These are phyloP conservation scores for Battus philenor DNA, from an alignment of 1,140 invertebrate species.

Conservation along the genomic window DNA sequence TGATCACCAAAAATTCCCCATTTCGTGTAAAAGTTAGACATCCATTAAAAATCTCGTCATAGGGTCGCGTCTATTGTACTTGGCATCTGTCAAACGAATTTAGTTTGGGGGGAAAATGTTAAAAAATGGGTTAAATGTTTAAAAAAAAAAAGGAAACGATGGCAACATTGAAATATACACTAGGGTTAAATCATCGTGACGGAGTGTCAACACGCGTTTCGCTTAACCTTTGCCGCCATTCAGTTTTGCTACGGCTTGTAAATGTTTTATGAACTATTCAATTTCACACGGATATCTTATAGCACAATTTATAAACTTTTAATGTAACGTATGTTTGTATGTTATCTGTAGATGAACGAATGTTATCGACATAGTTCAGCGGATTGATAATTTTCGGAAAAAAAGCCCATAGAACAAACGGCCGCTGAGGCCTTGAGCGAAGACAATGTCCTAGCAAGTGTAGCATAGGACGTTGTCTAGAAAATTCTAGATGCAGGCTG, in stretches of 20 bases:
- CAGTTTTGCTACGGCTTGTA: constrained; percentile 14
- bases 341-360: too few species aligned
- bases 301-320: too few species aligned
- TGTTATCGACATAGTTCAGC: too few species aligned
- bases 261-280: too few species aligned
- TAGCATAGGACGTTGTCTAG: too few species aligned
- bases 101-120: constrained; percentile 57
- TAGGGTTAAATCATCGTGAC: constrained; percentile 45
- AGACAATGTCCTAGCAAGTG: too few species aligned
- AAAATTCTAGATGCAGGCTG: too few species aligned
- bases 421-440: too few species aligned
- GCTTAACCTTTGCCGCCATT: constrained; percentile 37
- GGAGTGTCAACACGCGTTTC: constrained; percentile 46
- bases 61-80: constrained; percentile 44
- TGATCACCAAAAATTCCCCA: constrained; percentile 37
- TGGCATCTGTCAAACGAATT: constrained; percentile 57
- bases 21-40: constrained; percentile 52
- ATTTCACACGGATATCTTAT: too few species aligned
- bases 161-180: constrained; percentile 42
- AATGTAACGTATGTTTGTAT: too few species aligned
- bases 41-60: constrained; percentile 58
- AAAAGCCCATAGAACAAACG: too few species aligned
- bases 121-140: constrained; percentile 69
- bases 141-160: constrained; percentile 51
- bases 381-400: too few species aligned